Percentiles rank a stretch among this genome's conserved stretches.
These are phyloP conservation scores for Sigmodon hispidus DNA, from an alignment of 2,113 vertebrate species.

Conservation along the genomic window DNA sequence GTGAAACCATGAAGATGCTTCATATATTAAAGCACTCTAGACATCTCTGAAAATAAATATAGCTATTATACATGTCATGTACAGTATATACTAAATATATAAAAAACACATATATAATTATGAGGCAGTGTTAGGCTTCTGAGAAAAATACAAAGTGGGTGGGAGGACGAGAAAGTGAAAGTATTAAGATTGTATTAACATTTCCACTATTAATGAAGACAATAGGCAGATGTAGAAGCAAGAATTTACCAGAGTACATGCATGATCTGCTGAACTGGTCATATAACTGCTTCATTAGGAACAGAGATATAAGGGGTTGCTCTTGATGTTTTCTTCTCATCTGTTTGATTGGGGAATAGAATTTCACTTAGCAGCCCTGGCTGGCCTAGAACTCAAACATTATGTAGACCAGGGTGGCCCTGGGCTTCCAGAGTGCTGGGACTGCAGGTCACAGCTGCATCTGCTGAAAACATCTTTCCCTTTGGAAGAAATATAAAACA, in stretches of 20 bases:
- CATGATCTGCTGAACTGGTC: not conserved
- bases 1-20: not conserved
- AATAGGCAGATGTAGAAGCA: not conserved
- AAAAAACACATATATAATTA: not conserved
- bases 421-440: not conserved
- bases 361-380: not conserved
- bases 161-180: slow-evolving; percentile 42
- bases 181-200: not conserved
- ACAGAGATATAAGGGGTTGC: not conserved
- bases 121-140: not conserved
- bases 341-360: not conserved
- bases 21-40: not conserved
- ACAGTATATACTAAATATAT: not conserved
- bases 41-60: not conserved
- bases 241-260: not conserved
- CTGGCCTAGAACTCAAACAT: not conserved
- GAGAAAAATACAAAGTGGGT: not conserved
- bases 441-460: too few species aligned
- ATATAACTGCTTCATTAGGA: slow-evolving; percentile 54
- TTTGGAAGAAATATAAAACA: not conserved
- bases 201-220: slow-evolving; percentile 11
- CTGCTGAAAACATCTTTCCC: slow-evolving; percentile 8
- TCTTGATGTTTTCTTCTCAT: not conserved
- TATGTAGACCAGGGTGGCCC: not conserved
- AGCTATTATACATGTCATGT: too few species aligned